Base-by-base conservation (phyloP, 2,888 invertebrate genomes). In the Caenorhabditis sulstoni region DNA sequence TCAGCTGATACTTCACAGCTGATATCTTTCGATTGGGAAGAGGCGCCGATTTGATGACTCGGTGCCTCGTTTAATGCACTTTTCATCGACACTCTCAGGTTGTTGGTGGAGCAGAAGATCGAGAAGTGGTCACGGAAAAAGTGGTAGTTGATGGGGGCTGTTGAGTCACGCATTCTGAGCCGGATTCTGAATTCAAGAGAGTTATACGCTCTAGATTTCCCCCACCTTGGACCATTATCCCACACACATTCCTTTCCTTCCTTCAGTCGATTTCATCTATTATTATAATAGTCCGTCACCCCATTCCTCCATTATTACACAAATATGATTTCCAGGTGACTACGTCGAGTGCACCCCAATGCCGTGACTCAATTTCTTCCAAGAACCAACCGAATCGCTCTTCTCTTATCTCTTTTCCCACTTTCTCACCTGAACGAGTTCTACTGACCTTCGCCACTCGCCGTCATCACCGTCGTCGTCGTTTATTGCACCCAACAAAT, bases 291-390 rank as follows among this genome's bases (percentile, higher is more conserved):
- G 29, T 29, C 4, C 29, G 29, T 12, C 50, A 22, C 49, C 35
- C 55, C 29, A 41, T 18, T 41, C 50, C n/a, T 45, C 55, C 47
- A 57, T 57, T 67, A 53, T 57, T 53, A 64, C 71, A 53, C 47
- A 35, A 18, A 14, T 29, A 20, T 29, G 16, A 20, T 35, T 67
- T 78, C 39, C 78, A 81, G 80, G 80, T 65, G 80, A 81, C 66
- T 80, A 71, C 66, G 80, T 80, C 35, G 80, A 80, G 52, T 62
- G 65, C 53, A 55, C 59, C 18, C 77, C 77, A 59, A 66, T 71
- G 70, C 77, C 77, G 7, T 68, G 44, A 57, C 23, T 18, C 18
- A 47, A 18, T 47, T 8, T 16, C 47, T 22, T 41, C 35, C 47
- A 29, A 59, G 22, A 29, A 52, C n/a, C n/a, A n/a, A n/a, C n/a